These are phyloP conservation scores for Petrocephalus microphthalmus DNA, from an alignment of 2,113 vertebrate genomes.

Conservation along the genomic window DNA sequence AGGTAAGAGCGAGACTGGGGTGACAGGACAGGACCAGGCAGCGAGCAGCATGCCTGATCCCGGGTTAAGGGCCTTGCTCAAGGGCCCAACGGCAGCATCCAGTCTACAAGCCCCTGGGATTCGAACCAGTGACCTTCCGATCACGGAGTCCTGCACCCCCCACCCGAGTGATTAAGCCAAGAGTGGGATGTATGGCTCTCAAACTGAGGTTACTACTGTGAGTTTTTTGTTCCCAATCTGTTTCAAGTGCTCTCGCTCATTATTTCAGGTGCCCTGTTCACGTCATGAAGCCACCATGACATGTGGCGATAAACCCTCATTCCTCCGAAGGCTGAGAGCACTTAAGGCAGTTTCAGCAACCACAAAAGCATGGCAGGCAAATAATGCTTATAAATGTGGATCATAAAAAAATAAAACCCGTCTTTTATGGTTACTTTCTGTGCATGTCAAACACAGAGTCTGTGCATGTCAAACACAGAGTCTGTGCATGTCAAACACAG, in stretches of 20 bases:
- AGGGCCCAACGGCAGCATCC: background rate
- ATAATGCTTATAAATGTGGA: background rate
- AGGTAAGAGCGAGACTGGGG: background rate
- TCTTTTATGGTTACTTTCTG: no score
- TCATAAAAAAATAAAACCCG: background rate
- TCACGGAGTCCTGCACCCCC: background rate
- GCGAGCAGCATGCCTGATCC: background rate
- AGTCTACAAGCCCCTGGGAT: background rate
- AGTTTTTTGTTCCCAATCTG: background rate
- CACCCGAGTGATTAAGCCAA: background rate
- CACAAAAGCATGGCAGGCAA: background rate
- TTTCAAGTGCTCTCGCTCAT: background rate
- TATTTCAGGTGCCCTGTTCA: background rate
- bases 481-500: background rate
- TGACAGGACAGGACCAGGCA: background rate
- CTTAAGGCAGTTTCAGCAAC: background rate
- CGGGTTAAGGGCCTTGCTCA: background rate
- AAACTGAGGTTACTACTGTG: background rate
- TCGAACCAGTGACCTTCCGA: background rate
- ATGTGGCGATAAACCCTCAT: background rate
- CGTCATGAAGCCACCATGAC: background rate
- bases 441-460: background rate
- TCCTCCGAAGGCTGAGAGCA: background rate
- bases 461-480: no score
- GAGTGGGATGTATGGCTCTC: background rate